phyloP scores from a whole-genome alignment of 2,888 invertebrate genomes.

The Formica aserva region DNA sequence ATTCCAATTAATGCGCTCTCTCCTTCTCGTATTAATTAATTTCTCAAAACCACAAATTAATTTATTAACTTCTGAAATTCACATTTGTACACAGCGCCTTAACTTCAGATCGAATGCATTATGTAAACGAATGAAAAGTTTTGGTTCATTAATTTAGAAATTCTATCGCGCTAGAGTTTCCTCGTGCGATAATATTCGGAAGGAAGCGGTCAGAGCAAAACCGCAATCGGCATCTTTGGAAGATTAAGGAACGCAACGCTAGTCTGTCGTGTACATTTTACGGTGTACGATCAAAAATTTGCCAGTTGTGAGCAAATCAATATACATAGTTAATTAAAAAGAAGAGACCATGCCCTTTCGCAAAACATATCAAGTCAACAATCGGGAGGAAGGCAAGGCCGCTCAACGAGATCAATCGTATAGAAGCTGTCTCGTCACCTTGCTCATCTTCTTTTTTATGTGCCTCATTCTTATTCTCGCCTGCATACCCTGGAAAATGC shows the following conservation, averaged over 20 bases:
- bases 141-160: neutral
- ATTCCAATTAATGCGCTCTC: neutral
- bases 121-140: neutral
- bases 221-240: slow-evolving; percentile 68
- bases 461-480: slow-evolving; percentile 72
- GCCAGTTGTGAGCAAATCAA: neutral
- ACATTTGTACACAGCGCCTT: neutral
- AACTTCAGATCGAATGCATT: slow-evolving; percentile 8
- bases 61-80: neutral
- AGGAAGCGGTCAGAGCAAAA: slow-evolving; percentile 75
- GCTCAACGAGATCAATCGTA: slow-evolving; percentile 75
- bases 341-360: slow-evolving; percentile 68
- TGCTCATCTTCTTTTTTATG: slow-evolving; percentile 75
- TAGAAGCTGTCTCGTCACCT: slow-evolving; percentile 70
- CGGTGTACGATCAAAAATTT: neutral
- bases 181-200: slow-evolving; percentile 62
- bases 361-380: slow-evolving; percentile 70
- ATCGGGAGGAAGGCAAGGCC: slow-evolving; percentile 57
- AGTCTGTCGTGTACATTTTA: neutral
- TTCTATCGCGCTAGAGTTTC: neutral
- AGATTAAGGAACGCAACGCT: neutral
- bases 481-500: slow-evolving; percentile 65
- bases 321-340: neutral
- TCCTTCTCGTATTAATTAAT: neutral
- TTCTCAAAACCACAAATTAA: slow-evolving; percentile 1